phyloP scores from a whole-genome alignment of 1,140 invertebrate genomes.

The Ectropis grisescens region DNA sequence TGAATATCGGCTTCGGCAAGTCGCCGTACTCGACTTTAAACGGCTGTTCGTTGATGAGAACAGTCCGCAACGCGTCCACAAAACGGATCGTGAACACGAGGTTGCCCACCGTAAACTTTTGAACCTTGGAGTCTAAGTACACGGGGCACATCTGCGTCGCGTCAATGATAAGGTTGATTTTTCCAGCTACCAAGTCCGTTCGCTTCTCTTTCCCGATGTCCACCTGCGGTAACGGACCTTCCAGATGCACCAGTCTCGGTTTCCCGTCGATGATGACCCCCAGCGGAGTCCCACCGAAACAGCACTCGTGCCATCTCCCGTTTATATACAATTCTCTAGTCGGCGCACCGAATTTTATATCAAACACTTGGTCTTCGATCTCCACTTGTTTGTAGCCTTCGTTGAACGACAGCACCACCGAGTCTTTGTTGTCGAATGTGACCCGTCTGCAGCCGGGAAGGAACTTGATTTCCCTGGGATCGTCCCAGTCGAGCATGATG shows the following conservation, averaged over 20 bases:
- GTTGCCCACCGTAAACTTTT: constrained; percentile 83
- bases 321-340: constrained; percentile 93
- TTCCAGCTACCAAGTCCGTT: constrained; percentile 84
- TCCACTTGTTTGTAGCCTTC: constrained; percentile 80
- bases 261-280: constrained; percentile 86
- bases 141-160: constrained; percentile 83
- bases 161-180: constrained; percentile 87
- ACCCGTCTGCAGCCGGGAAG: constrained; percentile 77
- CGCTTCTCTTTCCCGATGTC: constrained; percentile 79
- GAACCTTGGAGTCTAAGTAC: constrained; percentile 88
- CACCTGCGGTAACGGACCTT: constrained; percentile 90
- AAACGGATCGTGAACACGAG: constrained; percentile 84
- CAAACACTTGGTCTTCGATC: constrained; percentile 79
- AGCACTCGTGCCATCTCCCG: constrained; percentile 87
- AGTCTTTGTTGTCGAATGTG: constrained; percentile 80
- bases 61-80: constrained; percentile 80
- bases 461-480: constrained; percentile 88
- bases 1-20: constrained; percentile 87
- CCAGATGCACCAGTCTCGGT: constrained; percentile 81
- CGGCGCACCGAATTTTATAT: constrained; percentile 91
- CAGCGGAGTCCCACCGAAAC: constrained; percentile 91
- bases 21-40: constrained; percentile 93
- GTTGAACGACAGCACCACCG: constrained; percentile 77
- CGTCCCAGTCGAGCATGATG: constrained; percentile 86
- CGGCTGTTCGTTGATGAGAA: constrained; percentile 86